phyloP scores from a whole-genome alignment of 2,113 vertebrate genomes.

The Trachemys scripta region DNA sequence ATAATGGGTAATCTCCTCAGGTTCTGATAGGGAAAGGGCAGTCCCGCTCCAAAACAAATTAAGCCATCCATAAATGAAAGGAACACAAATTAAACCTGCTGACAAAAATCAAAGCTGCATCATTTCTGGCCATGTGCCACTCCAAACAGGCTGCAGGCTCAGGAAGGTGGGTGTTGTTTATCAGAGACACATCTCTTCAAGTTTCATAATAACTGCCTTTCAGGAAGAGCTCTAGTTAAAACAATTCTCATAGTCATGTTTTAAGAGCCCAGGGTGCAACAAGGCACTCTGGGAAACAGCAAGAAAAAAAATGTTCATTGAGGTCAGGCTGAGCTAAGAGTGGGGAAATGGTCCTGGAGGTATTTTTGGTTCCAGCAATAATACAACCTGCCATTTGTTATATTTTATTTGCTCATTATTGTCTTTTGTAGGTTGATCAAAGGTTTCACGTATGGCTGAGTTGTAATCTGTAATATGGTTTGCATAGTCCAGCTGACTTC shows the following conservation, averaged over 20 bases:
- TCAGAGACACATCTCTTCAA: constrained; percentile 73
- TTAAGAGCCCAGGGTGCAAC: constrained; percentile 37
- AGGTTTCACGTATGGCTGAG: constrained; percentile 9
- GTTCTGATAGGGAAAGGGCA: neutral
- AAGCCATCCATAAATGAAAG: constrained; percentile 8
- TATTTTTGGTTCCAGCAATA: constrained; percentile 57
- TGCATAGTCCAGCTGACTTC: neutral
- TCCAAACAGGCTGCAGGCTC: constrained; percentile 73
- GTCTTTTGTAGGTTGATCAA: constrained; percentile 35
- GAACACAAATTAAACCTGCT: constrained; percentile 68
- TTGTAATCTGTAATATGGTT: neutral
- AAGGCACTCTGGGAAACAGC: constrained; percentile 38
- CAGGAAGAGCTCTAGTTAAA: constrained; percentile 69
- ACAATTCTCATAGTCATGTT: constrained; percentile 34
- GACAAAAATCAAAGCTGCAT: constrained; percentile 57
- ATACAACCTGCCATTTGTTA: constrained; percentile 50
- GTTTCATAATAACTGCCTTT: constrained; percentile 65
- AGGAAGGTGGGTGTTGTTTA: constrained; percentile 71
- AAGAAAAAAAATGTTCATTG: neutral
- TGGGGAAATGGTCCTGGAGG: constrained; percentile 47
- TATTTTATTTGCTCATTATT: constrained; percentile 64
- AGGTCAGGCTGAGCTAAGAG: constrained; percentile 18
- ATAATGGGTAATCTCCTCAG: neutral
- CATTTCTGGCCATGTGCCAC: constrained; percentile 71
- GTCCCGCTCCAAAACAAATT: neutral